A percentile compares a stretch with the other conserved stretches of the same genome.
phyloP scores from a whole-genome alignment of 2,113 vertebrate species.

The Strix aluco region DNA sequence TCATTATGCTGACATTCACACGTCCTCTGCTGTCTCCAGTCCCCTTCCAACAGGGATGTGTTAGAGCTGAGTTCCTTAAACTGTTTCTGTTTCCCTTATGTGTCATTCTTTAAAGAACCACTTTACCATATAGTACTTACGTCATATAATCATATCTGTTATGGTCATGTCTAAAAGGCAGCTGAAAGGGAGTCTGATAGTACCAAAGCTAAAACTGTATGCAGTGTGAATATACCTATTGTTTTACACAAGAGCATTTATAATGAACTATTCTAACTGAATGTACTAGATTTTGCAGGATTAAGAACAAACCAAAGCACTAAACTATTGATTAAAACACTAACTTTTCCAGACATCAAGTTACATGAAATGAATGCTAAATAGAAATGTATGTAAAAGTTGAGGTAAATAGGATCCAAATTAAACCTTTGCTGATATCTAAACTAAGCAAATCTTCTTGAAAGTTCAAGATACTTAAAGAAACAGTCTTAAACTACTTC shows the following conservation, averaged over 20 bases:
- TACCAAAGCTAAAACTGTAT: background rate
- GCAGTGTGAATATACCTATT: background rate
- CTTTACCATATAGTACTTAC: background rate
- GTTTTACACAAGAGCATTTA: background rate
- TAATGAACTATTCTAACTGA: background rate
- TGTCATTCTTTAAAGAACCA: background rate
- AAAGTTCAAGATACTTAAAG: background rate
- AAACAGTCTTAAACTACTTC: background rate
- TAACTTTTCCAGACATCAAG: background rate
- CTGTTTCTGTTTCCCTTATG: background rate
- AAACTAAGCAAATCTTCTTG: background rate
- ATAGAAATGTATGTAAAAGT: background rate
- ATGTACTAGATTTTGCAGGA: background rate
- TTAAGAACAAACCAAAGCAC: background rate
- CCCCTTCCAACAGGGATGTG: fast-evolving
- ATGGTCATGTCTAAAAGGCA: background rate
- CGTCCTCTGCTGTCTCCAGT: background rate
- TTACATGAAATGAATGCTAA: background rate
- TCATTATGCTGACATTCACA: background rate
- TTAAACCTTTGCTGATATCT: background rate
- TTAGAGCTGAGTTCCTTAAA: background rate
- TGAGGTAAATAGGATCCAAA: background rate
- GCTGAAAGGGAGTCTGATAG: background rate
- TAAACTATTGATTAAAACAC: background rate
- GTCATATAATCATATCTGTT: background rate